A percentile compares a stretch with the other conserved stretches of the same genome.
Conservation (phyloP, 2,113 vertebrate genomes). For the Trematocara variabile region DNA sequence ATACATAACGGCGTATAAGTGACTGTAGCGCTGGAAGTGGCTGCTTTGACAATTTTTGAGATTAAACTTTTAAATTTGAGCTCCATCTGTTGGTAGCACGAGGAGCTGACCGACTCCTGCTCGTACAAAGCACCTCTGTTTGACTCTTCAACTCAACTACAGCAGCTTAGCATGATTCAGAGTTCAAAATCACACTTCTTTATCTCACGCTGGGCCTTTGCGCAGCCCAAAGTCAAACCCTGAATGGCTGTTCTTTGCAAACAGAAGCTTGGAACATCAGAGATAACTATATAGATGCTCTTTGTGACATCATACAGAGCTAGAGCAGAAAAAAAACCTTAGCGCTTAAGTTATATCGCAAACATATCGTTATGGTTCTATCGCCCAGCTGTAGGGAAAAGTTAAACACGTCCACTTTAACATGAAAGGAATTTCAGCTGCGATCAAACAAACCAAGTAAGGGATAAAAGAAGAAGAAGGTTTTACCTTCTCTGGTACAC, state of each 20-base stretch:
- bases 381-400: neutral
- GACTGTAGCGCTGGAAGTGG: rapidly evolving
- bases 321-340: neutral
- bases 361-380: too few species aligned
- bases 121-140: neutral
- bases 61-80: neutral
- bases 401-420: rapidly evolving
- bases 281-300: rapidly evolving
- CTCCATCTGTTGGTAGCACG: neutral
- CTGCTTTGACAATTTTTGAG: neutral
- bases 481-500: constrained; percentile 85
- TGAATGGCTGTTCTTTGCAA: neutral
- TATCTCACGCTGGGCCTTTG: neutral
- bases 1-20: rapidly evolving
- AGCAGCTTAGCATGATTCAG: neutral
- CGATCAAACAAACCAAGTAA: neutral
- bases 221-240: rapidly evolving
- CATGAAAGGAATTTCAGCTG: neutral
- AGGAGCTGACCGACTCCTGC: neutral
- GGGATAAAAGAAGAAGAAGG: rapidly evolving
- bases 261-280: neutral
- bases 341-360: too few species aligned
- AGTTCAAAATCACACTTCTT: neutral
- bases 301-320: neutral
- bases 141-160: neutral